Base-by-base conservation (phyloP, 2,888 invertebrate species). In the Arrhopalites spinosus region DNA sequence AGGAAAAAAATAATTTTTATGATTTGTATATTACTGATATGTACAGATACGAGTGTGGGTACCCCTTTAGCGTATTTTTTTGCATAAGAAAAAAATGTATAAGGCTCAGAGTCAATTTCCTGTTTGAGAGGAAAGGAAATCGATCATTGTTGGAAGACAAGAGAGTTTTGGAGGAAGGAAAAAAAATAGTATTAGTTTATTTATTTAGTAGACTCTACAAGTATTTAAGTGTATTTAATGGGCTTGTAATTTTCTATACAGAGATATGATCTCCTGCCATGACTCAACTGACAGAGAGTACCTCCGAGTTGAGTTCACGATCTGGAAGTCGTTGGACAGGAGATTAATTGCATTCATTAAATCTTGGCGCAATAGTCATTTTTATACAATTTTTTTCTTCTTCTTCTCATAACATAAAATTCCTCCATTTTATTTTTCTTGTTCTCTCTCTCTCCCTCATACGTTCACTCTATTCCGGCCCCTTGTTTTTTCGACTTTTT, bases 301-400 rank as follows among this genome's bases (percentile, higher is more conserved):
- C 53, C 23, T 53, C 53, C 53, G 23, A 53, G 53, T 20, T 27
- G 11, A 72, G 45, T 72, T 61, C 72, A 72, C 63, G 59, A 72
- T 63, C 63, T 11, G 64, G 64, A 50, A 64, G 72, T 63, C 61
- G 29, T 63, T 70, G 61, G 75, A 63, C 70, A 29, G 59, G 75
- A 75, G 75, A 75, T 75, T 75, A 75, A 75, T 75, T 75, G 64
- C 75, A 69, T 70, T 75, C 75, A 75, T 75, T 75, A 71, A 71
- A 72, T 72, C 72, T 63, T 45, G 72, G 63, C 25, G 64, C 64
- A 72, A 64, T 63, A 63, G 50, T 45, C 72, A 63, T 63, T 72
- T 72, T 72, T 63, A 72, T 71, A 59, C 59, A 59, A 59, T 71
- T 71, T 59, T 36, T 36, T 11, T 11, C 36, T 36, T 11, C 11